Evolutionary conservation across 2,888 invertebrate species (phyloP).

Genomic region (Argyra leucocephala): DNA sequence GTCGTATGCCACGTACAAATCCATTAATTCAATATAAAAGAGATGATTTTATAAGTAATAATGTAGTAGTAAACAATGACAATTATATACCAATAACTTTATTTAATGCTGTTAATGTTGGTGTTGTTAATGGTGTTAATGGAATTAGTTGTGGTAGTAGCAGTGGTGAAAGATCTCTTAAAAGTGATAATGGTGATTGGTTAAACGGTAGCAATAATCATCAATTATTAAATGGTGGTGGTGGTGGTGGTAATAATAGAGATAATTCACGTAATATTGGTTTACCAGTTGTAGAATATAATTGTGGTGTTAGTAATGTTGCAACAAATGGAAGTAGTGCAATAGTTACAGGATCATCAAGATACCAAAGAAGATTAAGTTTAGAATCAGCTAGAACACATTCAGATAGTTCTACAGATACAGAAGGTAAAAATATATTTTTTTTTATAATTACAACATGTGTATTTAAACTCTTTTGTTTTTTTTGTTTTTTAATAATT

Average conservation of each 20-base stretch:
- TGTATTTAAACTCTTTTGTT: neutral
- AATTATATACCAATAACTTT: constrained; percentile 30
- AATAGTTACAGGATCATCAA: constrained; percentile 20
- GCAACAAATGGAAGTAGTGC: neutral
- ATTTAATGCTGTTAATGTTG: constrained; percentile 18
- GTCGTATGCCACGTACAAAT: constrained; percentile 51
- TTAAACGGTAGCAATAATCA: constrained; percentile 19
- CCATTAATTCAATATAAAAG: constrained; percentile 47
- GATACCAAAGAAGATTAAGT: constrained; percentile 52
- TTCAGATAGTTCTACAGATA: constrained; percentile 61
- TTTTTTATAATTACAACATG: neutral
- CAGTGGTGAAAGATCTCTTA: constrained; percentile 22
- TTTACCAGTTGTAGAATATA: constrained; percentile 28
- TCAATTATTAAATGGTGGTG: constrained; percentile 25
- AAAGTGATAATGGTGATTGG: neutral
- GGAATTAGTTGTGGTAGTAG: constrained; percentile 14
- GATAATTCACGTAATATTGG: constrained; percentile 20
- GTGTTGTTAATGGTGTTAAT: constrained; percentile 18
- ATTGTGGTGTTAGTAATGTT: constrained; percentile 26
- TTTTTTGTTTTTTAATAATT: neutral
- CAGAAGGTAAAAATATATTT: constrained; percentile 41
- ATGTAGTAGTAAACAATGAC: constrained; percentile 25
- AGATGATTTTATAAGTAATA: constrained; percentile 26
- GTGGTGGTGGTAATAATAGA: too few relatives aligned
- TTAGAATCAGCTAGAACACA: constrained; percentile 62